Evolutionary conservation across 2,888 invertebrate genomes (phyloP).

Genomic region (Nemotelus nigrinus): DNA sequence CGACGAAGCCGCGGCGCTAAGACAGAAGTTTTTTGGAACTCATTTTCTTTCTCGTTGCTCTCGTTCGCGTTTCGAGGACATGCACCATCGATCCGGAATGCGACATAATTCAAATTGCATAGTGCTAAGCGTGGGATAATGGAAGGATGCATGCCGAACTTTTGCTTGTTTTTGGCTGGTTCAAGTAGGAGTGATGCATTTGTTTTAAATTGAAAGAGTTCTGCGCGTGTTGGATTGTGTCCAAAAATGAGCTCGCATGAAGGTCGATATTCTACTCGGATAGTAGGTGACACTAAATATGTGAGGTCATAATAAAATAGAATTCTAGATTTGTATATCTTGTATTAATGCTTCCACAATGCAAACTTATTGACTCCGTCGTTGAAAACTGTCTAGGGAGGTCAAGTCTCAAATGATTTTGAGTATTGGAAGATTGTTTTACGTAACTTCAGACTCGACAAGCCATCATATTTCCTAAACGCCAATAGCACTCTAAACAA

Average conservation of each 20-base stretch:
- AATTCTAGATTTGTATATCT: too few species aligned
- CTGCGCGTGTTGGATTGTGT: background rate
- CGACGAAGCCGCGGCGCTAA: background rate
- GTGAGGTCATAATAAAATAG: too few species aligned
- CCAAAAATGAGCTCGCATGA: background rate
- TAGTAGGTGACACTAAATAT: too few species aligned
- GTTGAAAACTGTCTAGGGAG: too few species aligned
- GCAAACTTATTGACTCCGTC: too few species aligned
- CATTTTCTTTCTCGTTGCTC: background rate
- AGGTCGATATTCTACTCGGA: background rate
- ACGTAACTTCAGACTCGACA: too few species aligned
- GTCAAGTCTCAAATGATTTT: too few species aligned
- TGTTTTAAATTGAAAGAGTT: background rate
- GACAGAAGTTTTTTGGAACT: background rate
- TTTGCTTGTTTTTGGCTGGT: background rate
- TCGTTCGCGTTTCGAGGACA: background rate
- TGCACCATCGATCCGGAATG: background rate
- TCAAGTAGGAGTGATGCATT: conserved; percentile 9
- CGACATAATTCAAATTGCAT: background rate
- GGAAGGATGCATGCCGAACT: background rate
- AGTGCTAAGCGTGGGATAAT: background rate
- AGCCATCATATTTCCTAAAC: too few species aligned
- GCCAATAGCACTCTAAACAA: too few species aligned
- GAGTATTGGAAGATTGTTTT: too few species aligned
- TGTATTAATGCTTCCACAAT: too few species aligned